Evolutionary conservation across 2,113 vertebrate genomes (phyloP), one percentile per base, ranked within the genome.

Genomic region (Chionis minor): DNA sequence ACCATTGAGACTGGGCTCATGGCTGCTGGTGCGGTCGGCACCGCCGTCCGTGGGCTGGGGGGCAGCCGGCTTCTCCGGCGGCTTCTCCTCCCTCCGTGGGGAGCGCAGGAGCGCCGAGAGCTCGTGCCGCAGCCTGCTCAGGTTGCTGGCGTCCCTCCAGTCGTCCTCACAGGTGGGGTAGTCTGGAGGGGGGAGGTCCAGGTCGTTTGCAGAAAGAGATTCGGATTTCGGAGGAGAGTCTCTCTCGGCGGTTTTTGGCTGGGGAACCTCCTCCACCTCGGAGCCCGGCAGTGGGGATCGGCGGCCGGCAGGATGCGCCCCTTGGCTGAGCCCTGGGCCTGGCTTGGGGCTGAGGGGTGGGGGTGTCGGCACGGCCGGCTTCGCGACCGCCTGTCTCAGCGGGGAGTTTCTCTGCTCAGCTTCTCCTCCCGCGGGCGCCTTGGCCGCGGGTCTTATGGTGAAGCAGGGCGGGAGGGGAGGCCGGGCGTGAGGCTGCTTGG

Each of bases 41-140:
- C 24, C 0, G 1, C 62, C 4, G 1, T 47, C 59, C 24, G 0
- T 0, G 3, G 94, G n/a, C 44, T 18, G 78, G 45, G 95, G 35
- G 70, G 61, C 24, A 0, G 19, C 2, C 0, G 17, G 55, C 73
- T 28, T 95, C 35, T 97, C 96, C 5, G 0, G 3, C 1, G 22
- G 81, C 52, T 62, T 74, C 81, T 97, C 92, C 52, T 97, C 97
- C n/a, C 88, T 81, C 63, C 73, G 94, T 0, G 94, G 93, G 27
- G 96, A 97, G 33, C 91, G 96, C 83, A 98, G 93, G n/a, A 98
- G 96, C 18, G 97, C 97, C 0, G 98, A 97, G 56, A 98, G 94
- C 92, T 98, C 98, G 0, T 96, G 93, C 42, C 97, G 96, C 66
- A 98, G 96, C 84, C 90, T 96, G 49, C 89, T 97, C 87, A 98